Evolutionary conservation across 2,797 vertebrate species (phyloP).

Genomic region (Poliocrania exsul): DNA sequence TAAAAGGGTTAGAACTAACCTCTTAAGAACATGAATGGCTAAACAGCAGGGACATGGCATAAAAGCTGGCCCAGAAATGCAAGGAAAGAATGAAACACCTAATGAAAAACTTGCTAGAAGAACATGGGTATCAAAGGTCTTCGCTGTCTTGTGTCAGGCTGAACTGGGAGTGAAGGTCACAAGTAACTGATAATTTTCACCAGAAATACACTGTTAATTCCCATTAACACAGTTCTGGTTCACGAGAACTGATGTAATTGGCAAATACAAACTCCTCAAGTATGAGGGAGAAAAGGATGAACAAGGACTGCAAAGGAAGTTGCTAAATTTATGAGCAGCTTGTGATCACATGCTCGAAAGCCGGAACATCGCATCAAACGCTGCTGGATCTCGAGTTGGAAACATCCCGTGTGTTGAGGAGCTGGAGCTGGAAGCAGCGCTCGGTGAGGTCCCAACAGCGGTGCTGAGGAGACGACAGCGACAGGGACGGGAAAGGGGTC

Average conservation of each 20-base stretch:
- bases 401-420: fast-evolving
- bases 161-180: neutral
- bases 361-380: fast-evolving
- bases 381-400: neutral
- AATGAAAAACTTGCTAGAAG: neutral
- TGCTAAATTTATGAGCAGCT: neutral
- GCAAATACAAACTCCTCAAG: neutral
- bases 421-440: neutral
- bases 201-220: neutral
- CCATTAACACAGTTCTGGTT: neutral
- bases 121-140: neutral
- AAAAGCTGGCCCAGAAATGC: slow-evolving; percentile 1
- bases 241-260: neutral
- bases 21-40: slow-evolving; percentile 1
- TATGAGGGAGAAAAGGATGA: neutral
- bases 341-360: neutral
- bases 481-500: too few relatives aligned
- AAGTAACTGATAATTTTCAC: neutral
- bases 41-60: slow-evolving; percentile 15
- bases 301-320: neutral
- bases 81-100: neutral
- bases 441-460: too few relatives aligned
- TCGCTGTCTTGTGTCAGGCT: neutral
- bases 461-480: neutral
- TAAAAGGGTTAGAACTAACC: neutral